Evolutionary conservation across 2,797 vertebrate genomes (phyloP).

Genomic region (Falco naumanni): DNA sequence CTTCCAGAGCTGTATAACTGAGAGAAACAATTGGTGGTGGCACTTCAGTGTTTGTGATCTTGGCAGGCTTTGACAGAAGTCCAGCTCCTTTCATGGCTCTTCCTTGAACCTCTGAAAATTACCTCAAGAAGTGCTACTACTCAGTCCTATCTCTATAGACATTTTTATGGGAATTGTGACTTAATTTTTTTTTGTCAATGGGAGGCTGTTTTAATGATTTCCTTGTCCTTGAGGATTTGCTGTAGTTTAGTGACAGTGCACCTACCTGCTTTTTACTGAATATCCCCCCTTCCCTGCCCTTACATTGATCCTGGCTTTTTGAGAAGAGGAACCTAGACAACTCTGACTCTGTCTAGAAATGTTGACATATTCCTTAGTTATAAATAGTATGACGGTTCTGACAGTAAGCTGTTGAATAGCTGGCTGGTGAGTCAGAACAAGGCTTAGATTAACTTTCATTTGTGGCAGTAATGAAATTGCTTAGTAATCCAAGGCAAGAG

Average conservation of each 20-base stretch:
- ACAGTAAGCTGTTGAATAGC: constrained; percentile 14
- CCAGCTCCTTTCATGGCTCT: neutral
- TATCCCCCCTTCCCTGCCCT: neutral
- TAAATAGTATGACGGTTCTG: neutral
- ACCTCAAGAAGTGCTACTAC: neutral
- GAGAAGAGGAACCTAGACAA: neutral
- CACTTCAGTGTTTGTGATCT: neutral
- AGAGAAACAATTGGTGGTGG: neutral
- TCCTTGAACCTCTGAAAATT: neutral
- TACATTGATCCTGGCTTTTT: neutral
- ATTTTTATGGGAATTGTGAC: neutral
- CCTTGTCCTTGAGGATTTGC: neutral
- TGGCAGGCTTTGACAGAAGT: neutral
- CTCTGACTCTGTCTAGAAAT: neutral
- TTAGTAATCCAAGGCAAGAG: neutral
- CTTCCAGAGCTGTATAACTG: neutral
- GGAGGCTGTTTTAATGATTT: neutral
- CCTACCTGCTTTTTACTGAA: neutral
- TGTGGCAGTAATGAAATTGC: neutral
- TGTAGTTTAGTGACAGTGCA: neutral
- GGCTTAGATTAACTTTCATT: neutral
- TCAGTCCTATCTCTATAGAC: accelerated
- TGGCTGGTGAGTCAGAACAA: neutral
- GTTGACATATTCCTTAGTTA: neutral
- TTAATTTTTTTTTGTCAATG: neutral